Evolutionary conservation across 1,140 invertebrate genomes (phyloP).

Genomic region (Pseudomyrmex concolor): DNA sequence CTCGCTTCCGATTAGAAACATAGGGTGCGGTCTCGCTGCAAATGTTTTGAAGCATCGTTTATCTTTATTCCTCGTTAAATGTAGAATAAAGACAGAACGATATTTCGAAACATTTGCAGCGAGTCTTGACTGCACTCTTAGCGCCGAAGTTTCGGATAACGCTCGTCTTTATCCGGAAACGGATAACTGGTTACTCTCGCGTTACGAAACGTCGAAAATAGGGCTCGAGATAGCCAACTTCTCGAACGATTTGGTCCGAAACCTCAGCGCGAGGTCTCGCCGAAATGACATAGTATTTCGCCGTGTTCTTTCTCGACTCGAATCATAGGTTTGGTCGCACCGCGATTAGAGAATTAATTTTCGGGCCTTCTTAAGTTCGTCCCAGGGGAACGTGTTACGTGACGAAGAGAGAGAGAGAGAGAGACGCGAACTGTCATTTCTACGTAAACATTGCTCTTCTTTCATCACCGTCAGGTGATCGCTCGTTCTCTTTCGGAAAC

Average conservation of each 20-base stretch:
- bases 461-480: slow-evolving; percentile 48
- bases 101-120: no score
- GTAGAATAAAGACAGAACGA: no score
- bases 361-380: slow-evolving; percentile 54
- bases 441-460: slow-evolving; percentile 53
- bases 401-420: slow-evolving; percentile 15
- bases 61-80: no score
- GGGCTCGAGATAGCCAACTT: not conserved
- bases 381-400: slow-evolving; percentile 27
- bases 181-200: not conserved
- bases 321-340: slow-evolving; percentile 67
- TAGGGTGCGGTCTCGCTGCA: no score
- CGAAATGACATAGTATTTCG: slow-evolving; percentile 78
- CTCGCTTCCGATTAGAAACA: not conserved
- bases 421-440: slow-evolving; percentile 22
- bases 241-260: not conserved
- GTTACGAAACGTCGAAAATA: slow-evolving; percentile 65
- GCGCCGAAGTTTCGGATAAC: slow-evolving; percentile 11
- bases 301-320: slow-evolving; percentile 56
- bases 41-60: no score
- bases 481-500: slow-evolving; percentile 36
- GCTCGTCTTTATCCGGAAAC: slow-evolving; percentile 41
- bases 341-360: slow-evolving; percentile 77
- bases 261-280: slow-evolving; percentile 54
- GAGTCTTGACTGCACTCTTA: no score